These are phyloP conservation scores for Copidosoma floridanum DNA, from an alignment of 1,140 invertebrate genomes.

Conservation along the genomic window DNA sequence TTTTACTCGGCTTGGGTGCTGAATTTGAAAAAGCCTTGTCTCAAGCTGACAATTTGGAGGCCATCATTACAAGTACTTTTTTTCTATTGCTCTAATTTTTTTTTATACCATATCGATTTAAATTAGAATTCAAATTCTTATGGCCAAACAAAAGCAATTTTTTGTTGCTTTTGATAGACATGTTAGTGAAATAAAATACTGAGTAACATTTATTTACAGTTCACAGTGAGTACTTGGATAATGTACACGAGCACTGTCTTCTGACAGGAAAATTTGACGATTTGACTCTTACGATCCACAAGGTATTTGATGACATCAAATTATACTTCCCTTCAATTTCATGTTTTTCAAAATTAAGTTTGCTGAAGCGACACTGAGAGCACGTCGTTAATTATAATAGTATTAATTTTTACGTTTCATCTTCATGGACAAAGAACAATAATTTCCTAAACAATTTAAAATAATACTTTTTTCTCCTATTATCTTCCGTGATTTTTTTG, in stretches of 20 bases:
- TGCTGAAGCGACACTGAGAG: no score
- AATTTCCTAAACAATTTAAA: no score
- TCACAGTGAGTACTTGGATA: constrained; percentile 50
- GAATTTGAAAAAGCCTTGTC: constrained; percentile 54
- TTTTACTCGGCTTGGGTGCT: constrained; percentile 59
- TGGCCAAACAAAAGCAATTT: no score
- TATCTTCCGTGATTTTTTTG: constrained; percentile 4
- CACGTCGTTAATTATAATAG: no score
- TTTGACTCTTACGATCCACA: constrained; percentile 45
- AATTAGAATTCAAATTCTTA: not conserved
- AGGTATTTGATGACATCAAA: no score
- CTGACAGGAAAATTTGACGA: constrained; percentile 48
- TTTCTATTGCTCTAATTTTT: constrained; percentile 1
- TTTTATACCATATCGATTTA: not conserved
- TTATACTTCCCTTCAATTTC: no score
- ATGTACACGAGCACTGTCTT: constrained; percentile 52
- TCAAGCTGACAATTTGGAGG: constrained; percentile 55
- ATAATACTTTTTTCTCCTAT: no score
- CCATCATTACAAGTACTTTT: constrained; percentile 47
- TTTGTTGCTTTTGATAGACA: no score
- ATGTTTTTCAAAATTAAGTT: no score
- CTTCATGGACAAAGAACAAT: no score
- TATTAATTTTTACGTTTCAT: no score
- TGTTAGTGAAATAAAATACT: not conserved
- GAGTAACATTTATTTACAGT: constrained; percentile 28